Conservation (phyloP, 2,888 invertebrate species). For the Monoplex corrugatus region DNA sequence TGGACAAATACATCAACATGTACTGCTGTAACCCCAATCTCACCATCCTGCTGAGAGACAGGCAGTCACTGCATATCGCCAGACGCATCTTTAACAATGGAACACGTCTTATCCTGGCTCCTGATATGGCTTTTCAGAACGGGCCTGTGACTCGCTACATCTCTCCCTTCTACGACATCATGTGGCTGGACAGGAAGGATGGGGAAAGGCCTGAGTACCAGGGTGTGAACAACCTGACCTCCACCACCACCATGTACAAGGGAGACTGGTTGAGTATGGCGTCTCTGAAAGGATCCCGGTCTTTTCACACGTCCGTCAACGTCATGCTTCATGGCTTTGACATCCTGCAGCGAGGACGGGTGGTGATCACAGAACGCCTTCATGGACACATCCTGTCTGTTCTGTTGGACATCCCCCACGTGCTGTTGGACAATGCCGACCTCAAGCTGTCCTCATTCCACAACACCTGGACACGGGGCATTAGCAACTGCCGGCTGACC, state of each 20-base stretch:
- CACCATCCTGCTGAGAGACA: constrained; percentile 54
- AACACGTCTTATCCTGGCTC: constrained; percentile 52
- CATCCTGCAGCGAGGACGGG: constrained; percentile 60
- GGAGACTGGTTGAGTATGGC: constrained; percentile 55
- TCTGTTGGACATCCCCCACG: constrained; percentile 56
- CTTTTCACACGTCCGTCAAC: constrained; percentile 54
- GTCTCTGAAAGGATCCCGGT: constrained; percentile 44
- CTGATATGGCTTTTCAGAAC: constrained; percentile 61
- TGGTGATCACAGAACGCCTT: constrained; percentile 60
- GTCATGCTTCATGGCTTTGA: constrained; percentile 54
- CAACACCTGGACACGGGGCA: constrained; percentile 53
- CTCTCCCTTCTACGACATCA: constrained; percentile 57
- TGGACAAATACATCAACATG: not conserved
- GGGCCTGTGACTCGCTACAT: constrained; percentile 54
- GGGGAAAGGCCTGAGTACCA: constrained; percentile 52
- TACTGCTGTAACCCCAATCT: constrained; percentile 49
- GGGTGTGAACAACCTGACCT: constrained; percentile 40
- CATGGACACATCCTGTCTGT: constrained; percentile 59
- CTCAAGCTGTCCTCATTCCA: constrained; percentile 53
- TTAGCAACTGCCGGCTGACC: constrained; percentile 53
- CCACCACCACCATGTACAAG: constrained; percentile 41
- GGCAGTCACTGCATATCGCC: constrained; percentile 50
- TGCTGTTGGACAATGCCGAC: constrained; percentile 56
- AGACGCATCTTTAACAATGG: constrained; percentile 49
- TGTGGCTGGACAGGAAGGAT: constrained; percentile 60